Evolutionary conservation across 2,888 invertebrate species (phyloP).

Genomic region (Lottia scabra): DNA sequence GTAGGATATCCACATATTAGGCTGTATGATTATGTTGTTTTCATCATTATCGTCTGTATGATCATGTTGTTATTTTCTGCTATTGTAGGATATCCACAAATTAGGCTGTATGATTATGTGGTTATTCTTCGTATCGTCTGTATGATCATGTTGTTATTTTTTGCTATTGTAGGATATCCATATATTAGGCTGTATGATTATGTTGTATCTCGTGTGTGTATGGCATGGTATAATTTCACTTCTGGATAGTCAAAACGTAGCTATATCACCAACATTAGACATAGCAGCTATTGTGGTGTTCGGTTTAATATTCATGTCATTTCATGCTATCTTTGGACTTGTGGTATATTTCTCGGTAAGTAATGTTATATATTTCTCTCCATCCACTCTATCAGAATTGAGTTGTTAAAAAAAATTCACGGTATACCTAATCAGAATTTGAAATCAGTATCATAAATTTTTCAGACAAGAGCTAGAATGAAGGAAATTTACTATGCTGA

Average conservation of each 20-base stretch:
- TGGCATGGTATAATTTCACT: constrained; percentile 63
- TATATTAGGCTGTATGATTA: constrained; percentile 60
- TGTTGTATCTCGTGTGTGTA: constrained; percentile 60
- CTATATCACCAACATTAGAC: neutral
- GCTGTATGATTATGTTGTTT: too few species aligned
- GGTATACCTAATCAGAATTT: too few species aligned
- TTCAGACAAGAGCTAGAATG: too few species aligned
- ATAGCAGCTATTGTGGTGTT: neutral
- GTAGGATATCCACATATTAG: too few species aligned
- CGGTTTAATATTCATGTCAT: neutral
- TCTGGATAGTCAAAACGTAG: neutral
- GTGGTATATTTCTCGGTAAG: neutral
- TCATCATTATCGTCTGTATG: too few species aligned
- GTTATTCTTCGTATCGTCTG: neutral
- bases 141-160: neutral
- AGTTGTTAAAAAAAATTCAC: too few species aligned
- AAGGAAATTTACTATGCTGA: too few species aligned
- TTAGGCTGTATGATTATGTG: too few species aligned
- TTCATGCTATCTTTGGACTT: neutral
- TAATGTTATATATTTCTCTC: neutral
- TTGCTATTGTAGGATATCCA: constrained; percentile 58
- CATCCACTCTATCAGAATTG: too few species aligned
- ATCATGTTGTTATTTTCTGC: too few species aligned
- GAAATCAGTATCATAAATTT: too few species aligned
- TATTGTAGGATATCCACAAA: too few species aligned